phyloP scores from a whole-genome alignment of 1,140 invertebrate species.

The Doryteuthis pealeii region DNA sequence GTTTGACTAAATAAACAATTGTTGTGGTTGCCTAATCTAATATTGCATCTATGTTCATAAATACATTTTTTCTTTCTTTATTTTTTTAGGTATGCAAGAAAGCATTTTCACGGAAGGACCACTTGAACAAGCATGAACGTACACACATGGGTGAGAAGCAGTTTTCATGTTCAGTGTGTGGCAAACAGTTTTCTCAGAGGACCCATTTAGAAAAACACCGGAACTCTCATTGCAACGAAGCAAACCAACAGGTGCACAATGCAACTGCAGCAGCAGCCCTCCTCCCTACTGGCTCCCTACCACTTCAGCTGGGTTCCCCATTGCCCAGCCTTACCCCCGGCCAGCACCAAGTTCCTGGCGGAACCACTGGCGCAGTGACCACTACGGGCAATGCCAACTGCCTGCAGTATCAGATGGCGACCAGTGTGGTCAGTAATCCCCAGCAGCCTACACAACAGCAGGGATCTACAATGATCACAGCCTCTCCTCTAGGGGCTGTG shows the following conservation, averaged over 20 bases:
- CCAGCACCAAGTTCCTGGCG: not conserved
- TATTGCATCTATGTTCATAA: too few species aligned
- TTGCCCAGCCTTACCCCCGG: not conserved
- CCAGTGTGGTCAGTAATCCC: not conserved
- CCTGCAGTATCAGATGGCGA: not conserved
- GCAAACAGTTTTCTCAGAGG: not conserved
- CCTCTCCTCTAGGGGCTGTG: not conserved
- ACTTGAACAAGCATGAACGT: not conserved
- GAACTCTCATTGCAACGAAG: not conserved
- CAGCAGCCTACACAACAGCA: not conserved
- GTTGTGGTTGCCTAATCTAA: too few species aligned
- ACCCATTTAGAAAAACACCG: not conserved
- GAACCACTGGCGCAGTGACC: not conserved
- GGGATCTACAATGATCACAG: not conserved
- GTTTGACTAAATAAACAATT: too few species aligned
- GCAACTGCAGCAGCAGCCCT: not conserved
- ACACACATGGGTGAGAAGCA: not conserved
- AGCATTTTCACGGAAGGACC: conserved; percentile 4
- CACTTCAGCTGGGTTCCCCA: not conserved
- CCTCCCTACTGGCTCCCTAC: not conserved
- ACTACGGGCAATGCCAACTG: not conserved
- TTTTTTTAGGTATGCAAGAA: not conserved
- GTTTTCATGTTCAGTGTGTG: not conserved
- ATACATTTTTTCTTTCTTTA: not conserved
- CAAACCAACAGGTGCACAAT: not conserved